phyloP scores from a whole-genome alignment of 2,888 invertebrate species.

The Seladonia tumulorum region DNA sequence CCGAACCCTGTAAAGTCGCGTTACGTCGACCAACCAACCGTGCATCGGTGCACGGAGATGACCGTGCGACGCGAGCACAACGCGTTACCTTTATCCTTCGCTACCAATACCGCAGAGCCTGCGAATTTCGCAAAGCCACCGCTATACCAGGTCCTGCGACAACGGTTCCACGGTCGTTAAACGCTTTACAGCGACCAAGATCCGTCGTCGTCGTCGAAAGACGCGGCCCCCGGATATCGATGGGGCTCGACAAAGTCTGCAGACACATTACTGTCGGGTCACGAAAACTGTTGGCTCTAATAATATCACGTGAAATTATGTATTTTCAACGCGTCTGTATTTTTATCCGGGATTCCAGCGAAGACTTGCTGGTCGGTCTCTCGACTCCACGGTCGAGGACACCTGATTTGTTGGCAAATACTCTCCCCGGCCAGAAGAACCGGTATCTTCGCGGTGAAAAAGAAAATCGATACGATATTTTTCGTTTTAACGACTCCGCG shows the following conservation, averaged over 20 bases:
- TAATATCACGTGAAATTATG: background rate
- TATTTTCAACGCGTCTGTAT: background rate
- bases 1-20: constrained; percentile 34
- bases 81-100: constrained; percentile 40
- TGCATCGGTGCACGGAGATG: background rate
- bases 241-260: constrained; percentile 8
- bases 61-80: background rate
- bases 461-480: background rate
- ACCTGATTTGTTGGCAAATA: constrained; percentile 58
- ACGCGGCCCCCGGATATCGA: constrained; percentile 60
- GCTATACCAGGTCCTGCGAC: background rate
- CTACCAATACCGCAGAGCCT: background rate
- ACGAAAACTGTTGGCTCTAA: background rate
- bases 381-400: constrained; percentile 29
- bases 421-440: background rate
- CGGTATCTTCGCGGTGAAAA: constrained; percentile 5
- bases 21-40: background rate
- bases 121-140: constrained; percentile 29
- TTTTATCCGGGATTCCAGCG: constrained; percentile 35
- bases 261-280: background rate
- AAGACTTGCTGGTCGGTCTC: constrained; percentile 29
- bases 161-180: constrained; percentile 56
- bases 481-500: constrained; percentile 25
- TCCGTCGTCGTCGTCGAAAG: constrained; percentile 31
- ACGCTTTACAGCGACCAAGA: constrained; percentile 59